A percentile compares a stretch with the other conserved stretches of the same genome.
Evolutionary conservation across 2,113 vertebrate species (phyloP).

Genomic region (Cairina moschata): DNA sequence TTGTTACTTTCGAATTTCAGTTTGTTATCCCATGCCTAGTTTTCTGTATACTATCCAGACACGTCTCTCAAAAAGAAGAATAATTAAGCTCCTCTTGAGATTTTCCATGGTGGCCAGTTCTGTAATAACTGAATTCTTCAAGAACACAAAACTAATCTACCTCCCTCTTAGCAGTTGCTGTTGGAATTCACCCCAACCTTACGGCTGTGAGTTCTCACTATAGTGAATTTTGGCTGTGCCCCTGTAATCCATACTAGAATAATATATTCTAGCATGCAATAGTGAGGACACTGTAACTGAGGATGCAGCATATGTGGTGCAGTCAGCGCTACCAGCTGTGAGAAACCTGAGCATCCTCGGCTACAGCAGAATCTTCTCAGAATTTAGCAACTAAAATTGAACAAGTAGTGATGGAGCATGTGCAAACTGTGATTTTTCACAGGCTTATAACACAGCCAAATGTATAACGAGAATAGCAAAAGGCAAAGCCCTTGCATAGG

Average conservation of each 20-base stretch:
- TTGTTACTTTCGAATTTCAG: not conserved
- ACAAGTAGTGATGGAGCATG: conserved; percentile 53
- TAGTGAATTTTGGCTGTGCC: conserved; percentile 40
- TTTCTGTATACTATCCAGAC: not conserved
- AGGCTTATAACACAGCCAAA: conserved; percentile 55
- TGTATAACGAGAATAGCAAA: conserved; percentile 38
- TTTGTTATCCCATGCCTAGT: not conserved
- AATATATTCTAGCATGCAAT: not conserved
- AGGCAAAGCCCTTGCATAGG: conserved; percentile 16
- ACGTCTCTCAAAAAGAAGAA: not conserved
- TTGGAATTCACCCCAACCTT: conserved; percentile 31
- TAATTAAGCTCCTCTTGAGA: not conserved
- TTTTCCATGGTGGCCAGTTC: conserved; percentile 19
- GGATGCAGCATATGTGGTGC: conserved; percentile 50
- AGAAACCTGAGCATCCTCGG: conserved; percentile 57
- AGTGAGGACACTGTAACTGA: conserved; percentile 28
- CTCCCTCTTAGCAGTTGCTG: conserved; percentile 26
- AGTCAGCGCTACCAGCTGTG: conserved; percentile 31
- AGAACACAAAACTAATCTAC: conserved; percentile 40
- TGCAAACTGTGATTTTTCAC: conserved; percentile 70
- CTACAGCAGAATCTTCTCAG: conserved; percentile 38
- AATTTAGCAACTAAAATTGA: not conserved
- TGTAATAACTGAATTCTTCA: not conserved
- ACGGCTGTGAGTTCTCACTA: not conserved
- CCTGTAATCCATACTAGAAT: conserved; percentile 34